Base-by-base conservation (phyloP, 2,888 invertebrate species). In the Labia minor region DNA sequence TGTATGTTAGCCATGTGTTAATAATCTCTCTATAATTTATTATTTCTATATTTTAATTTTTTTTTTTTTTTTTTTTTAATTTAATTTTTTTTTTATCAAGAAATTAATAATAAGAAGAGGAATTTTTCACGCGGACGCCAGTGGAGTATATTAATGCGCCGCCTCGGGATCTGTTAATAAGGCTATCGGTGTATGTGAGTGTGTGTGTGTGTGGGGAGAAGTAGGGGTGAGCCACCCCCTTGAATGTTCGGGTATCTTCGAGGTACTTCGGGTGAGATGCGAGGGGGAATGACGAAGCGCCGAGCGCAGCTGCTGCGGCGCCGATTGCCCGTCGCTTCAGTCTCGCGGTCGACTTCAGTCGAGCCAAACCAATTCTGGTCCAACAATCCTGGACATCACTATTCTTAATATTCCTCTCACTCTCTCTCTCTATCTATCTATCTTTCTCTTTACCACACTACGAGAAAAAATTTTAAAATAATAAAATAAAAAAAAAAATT, bases 1-100 rank as follows among this genome's bases (percentile, higher is more conserved):
- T 49, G 49, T 14, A 16, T 49, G 49, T 14, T 49, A 16, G 14
- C 14, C n/a, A 49, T 8, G 49, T 49, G 49, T 49, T 49, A 49
- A 49, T 49, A 49, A 49, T 49, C 49, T 49, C 49, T 26, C 49
- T 49, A 49, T 49, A 49, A 49, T 49, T 49, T 49, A 49, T 49
- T 49, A 49, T 49, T 33, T 33, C 6, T 33, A 33, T 33, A 33
- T 33, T 8, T 33, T 8, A 8, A 33, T 33, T 8, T 33, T 8
- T 33, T 8, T 33, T 10, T 49, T 49, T 49, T 49, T 49, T 10
- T 49, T 10, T 49, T 49, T n/a, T 49, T 3, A n/a, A 10, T 49
- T n/a, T 49, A 10, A 8, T n/a, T 14, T n/a, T 49, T n/a, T 49
- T n/a, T 49, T 10, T 49, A n/a, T 49, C 14, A 8, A 8, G 14